A percentile compares a stretch with the other conserved stretches of the same genome.
Conservation (phyloP, 2,888 invertebrate species). For the Macrostomum cliftonense region DNA sequence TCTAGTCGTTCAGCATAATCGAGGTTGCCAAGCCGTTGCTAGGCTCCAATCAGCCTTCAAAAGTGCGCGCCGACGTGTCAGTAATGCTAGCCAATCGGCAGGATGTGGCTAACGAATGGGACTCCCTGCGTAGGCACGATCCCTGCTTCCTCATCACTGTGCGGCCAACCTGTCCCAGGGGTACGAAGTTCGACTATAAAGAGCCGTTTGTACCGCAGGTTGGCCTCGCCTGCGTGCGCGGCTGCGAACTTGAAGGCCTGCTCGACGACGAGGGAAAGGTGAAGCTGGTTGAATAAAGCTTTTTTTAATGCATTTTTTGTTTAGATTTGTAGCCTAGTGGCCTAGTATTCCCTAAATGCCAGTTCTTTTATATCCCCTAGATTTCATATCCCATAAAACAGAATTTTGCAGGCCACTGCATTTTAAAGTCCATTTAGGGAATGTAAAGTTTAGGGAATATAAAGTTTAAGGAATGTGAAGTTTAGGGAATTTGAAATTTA, state of each 20-base stretch:
- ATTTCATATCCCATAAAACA: too few relatives aligned
- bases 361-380: too few relatives aligned
- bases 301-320: too few relatives aligned
- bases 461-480: too few relatives aligned
- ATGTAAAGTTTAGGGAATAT: too few relatives aligned
- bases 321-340: too few relatives aligned
- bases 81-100: slow-evolving; percentile 63
- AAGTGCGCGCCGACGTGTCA: slow-evolving; percentile 81
- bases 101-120: slow-evolving; percentile 90
- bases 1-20: slow-evolving; percentile 70
- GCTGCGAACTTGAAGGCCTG: slow-evolving; percentile 97
- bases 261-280: slow-evolving; percentile 67
- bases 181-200: slow-evolving; percentile 44
- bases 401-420: too few relatives aligned
- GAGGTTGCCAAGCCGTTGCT: slow-evolving; percentile 49
- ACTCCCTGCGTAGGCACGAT: slow-evolving; percentile 61
- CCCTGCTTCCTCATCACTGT: slow-evolving; percentile 88
- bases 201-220: slow-evolving; percentile 76
- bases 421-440: too few relatives aligned
- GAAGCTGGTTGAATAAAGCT: slow-evolving; percentile 6
- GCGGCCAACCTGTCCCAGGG: slow-evolving; percentile 61
- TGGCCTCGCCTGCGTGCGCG: slow-evolving; percentile 71
- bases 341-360: too few relatives aligned
- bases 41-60: slow-evolving; percentile 76
- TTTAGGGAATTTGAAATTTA: too few relatives aligned